Evolutionary conservation across 2,113 vertebrate species (phyloP).

Genomic region (Channa argus): DNA sequence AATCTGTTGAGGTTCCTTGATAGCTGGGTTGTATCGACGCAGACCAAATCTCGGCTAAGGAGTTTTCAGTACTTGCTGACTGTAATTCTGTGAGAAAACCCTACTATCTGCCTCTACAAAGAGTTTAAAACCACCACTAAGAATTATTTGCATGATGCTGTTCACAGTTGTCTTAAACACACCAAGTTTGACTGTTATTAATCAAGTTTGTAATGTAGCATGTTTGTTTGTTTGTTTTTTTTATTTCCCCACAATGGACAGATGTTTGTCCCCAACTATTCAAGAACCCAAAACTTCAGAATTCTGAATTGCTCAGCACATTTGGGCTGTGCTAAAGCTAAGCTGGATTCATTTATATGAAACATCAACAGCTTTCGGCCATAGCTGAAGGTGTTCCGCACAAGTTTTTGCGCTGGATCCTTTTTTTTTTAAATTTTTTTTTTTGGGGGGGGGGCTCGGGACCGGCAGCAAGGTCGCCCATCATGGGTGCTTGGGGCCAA

Average conservation of each 20-base stretch:
- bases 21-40: neutral
- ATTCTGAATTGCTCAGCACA: constrained; percentile 6
- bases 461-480: too few relatives aligned
- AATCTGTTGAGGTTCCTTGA: neutral
- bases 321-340: neutral
- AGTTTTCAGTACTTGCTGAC: neutral
- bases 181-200: constrained; percentile 67
- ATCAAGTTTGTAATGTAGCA: constrained; percentile 50
- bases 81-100: neutral
- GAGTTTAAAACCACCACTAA: constrained; percentile 34
- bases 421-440: too few relatives aligned
- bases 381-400: too few relatives aligned
- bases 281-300: neutral
- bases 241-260: constrained; percentile 1
- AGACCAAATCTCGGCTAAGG: neutral
- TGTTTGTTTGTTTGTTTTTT: constrained; percentile 16
- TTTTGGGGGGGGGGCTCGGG: too few relatives aligned
- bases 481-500: neutral
- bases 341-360: constrained; percentile 15
- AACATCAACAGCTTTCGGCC: too few relatives aligned
- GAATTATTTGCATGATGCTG: constrained; percentile 42
- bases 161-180: constrained; percentile 70
- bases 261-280: neutral
- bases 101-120: neutral
- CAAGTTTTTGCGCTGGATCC: too few relatives aligned